Evolutionary conservation across 2,113 vertebrate genomes (phyloP).

Genomic region (Hepsetus odoe): DNA sequence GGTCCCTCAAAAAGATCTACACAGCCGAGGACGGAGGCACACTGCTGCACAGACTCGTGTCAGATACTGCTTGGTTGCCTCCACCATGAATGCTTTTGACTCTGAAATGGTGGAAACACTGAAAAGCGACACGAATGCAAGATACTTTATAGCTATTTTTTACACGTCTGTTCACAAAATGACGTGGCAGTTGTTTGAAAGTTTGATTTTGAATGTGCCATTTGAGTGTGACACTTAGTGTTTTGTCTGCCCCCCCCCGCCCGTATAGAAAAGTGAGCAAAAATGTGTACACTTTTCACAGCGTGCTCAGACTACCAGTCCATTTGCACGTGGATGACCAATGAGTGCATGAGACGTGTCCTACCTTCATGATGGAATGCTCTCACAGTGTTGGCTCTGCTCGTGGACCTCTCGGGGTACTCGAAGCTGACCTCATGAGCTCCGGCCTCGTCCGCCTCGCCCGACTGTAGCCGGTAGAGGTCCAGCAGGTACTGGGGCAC

Average conservation of each 20-base stretch:
- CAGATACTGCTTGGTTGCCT: not conserved
- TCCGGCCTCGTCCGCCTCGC: conserved; percentile 88
- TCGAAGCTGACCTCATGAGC: conserved; percentile 81
- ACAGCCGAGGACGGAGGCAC: conserved; percentile 54
- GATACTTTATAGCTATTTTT: no score
- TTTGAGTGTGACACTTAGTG: no score
- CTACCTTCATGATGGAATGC: conserved; percentile 98
- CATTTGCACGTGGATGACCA: not conserved
- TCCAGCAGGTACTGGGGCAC: conserved; percentile 95
- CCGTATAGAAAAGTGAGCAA: no score
- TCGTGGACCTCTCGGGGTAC: conserved; percentile 93
- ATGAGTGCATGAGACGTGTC: not conserved
- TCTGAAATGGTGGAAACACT: no score
- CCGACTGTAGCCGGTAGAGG: conserved; percentile 96
- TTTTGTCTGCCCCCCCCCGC: no score
- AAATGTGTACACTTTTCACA: no score
- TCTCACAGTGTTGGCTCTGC: conserved; percentile 97
- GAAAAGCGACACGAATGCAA: no score
- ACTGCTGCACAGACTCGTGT: conserved; percentile 33
- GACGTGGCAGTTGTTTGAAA: no score
- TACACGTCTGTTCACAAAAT: no score
- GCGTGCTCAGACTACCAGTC: no score
- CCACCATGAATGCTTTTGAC: no score
- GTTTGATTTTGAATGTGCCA: no score
- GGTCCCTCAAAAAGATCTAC: conserved; percentile 72